phyloP scores from a whole-genome alignment of 2,888 invertebrate species.

The Acanthosoma haemorrhoidale region DNA sequence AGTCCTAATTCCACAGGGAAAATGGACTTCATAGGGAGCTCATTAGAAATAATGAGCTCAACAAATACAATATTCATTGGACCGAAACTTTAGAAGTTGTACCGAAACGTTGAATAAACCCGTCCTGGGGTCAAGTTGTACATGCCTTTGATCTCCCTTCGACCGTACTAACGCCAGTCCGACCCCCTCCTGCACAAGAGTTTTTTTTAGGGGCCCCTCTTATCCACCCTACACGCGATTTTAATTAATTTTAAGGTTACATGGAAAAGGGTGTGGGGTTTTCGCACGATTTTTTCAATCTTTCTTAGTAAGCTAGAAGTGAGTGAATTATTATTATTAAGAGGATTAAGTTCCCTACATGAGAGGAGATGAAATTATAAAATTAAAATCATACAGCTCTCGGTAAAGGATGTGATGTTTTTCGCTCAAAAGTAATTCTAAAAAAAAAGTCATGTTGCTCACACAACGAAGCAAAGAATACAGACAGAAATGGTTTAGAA shows the following conservation, averaged over 20 bases:
- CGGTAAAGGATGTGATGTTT: too few relatives aligned
- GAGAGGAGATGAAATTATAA: too few relatives aligned
- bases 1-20: too few relatives aligned
- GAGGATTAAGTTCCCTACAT: too few relatives aligned
- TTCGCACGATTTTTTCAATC: slow-evolving; percentile 4
- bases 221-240: slow-evolving; percentile 28
- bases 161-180: background rate
- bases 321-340: too few relatives aligned
- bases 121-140: background rate
- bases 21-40: too few relatives aligned
- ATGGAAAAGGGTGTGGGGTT: background rate
- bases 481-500: too few relatives aligned
- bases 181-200: background rate
- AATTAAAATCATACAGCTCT: too few relatives aligned
- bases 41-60: background rate
- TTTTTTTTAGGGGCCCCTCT: background rate
- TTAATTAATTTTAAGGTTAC: slow-evolving; percentile 8
- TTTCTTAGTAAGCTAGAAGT: too few relatives aligned
- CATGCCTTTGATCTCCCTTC: slow-evolving; percentile 12
- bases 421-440: too few relatives aligned
- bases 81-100: background rate
- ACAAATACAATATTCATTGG: background rate
- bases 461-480: too few relatives aligned
- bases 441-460: too few relatives aligned
- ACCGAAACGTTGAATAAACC: slow-evolving; percentile 5